Evolutionary conservation across 2,888 invertebrate species (phyloP), one percentile per base, ranked within the genome.

Genomic region (Unio delphinus): DNA sequence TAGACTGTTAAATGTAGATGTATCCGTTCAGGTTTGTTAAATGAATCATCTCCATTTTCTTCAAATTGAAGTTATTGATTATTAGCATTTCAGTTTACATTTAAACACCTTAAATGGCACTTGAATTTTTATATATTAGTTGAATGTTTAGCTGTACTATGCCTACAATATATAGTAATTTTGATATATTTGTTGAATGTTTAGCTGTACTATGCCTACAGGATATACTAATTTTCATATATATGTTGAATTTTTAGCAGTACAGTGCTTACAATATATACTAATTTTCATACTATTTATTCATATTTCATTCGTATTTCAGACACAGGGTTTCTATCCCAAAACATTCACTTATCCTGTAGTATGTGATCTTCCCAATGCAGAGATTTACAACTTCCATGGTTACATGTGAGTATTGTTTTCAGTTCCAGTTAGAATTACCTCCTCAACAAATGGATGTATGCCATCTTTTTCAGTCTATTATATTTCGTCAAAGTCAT

Each of bases 281-380:
- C 18, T n/a, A 63, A 20, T 54, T 20, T 65, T 26, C 28, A 20
- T 20, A 23, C 61, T 3, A 61, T 30, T 28, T 23, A 61, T 23
- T 17, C 7, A 56, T 62, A 55, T 57, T 55, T 67, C 70, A 68
- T 63, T n/a, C 63, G 61, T 69, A n/a, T 79, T 82, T 65, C 79
- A 85, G 85, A 69, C 70, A 28, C 68, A 68, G 45, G 75, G 74
- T 15, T 85, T 83, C 67, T 70, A 80, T 55, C 82, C 84, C 3
- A 71, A 65, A 26, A 73, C 78, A 63, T 87, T 86, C 73, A 93
- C 83, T 94, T 96, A 64, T 88, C 92, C 93, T 63, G 93, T 98
- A 68, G 97, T 97, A 91, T 96, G 97, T 82, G 98, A 98, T 90
- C 93, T 95, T 68, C 98, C 98, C 18, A 97, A 97, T 83, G 97